Evolutionary conservation across 2,113 vertebrate genomes (phyloP), one percentile per base, ranked within the genome.

Genomic region (Clarias macrocephalus): DNA sequence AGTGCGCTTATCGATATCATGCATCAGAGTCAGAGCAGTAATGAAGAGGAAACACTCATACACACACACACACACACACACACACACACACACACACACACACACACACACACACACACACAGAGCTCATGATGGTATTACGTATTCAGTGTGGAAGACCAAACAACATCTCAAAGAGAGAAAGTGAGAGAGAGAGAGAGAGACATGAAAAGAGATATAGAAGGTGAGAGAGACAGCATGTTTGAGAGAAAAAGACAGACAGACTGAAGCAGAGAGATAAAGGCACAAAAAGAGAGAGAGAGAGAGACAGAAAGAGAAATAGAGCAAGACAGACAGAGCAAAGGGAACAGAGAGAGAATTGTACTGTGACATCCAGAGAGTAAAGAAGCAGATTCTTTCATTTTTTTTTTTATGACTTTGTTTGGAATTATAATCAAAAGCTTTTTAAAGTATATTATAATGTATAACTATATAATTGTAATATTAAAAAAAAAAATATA

Each of bases 121-220:
- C 66, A 3, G 12, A 1, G 83, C 88, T 85, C 59, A 83, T 82
- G 52, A 80, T 75, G 75, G 23, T 60, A 81, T 89, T 25, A 85
- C 25, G 88, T 30, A 85, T 62, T 33, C 54, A 65, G 59, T 84
- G 82, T 82, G 87, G 54, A 91, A 89, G 93, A 94, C 93, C 93
- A 84, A 95, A 94, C 91, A 94, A 85, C 28, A 11, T 83, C n/a
- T n/a, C n/a, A n/a, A n/a, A 91, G 90, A 89, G 85, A 60, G 79
- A n/a, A 16, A 60, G 33, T 85, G 60, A 88, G 19, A 59, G 13
- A 62, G 42, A 76, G 42, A 76, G 73, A 54, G 77, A 91, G 91
- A 90, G 82, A 63, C 7, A 48, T 48, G 48, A 5, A 30, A 7
- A 0, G 12, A 70, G 66, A 33, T 0, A 70, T 0, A 68, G 5